Conservation (phyloP, 2,797 vertebrate genomes). For the Gephyroberyx darwinii region DNA sequence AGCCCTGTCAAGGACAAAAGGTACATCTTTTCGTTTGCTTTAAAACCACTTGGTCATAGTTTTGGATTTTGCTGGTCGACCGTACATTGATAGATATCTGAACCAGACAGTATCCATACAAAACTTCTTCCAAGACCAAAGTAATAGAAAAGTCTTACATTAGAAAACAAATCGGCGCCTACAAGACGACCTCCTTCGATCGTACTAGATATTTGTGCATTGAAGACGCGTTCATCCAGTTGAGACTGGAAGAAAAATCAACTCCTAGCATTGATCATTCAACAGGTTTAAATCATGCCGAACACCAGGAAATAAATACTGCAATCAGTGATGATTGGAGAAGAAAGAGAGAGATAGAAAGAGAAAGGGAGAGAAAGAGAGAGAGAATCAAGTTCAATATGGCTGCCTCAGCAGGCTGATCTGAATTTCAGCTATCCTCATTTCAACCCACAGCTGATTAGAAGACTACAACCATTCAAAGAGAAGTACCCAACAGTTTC, state of each 20-base stretch:
- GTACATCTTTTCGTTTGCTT: constrained; percentile 21
- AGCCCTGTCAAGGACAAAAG: constrained; percentile 31
- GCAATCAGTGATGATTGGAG: constrained; percentile 47
- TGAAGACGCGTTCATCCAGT: constrained; percentile 65
- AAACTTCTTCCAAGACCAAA: constrained; percentile 45
- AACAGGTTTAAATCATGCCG: constrained; percentile 69
- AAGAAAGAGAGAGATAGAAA: constrained; percentile 46
- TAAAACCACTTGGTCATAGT: constrained; percentile 21
- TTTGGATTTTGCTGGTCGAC: constrained; percentile 16
- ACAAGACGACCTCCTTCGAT: constrained; percentile 28
- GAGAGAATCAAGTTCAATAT: constrained; percentile 19
- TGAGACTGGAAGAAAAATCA: constrained; percentile 42
- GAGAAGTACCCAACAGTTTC: constrained; percentile 41
- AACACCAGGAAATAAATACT: constrained; percentile 67
- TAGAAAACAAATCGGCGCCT: constrained; percentile 27
- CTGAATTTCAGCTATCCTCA: constrained; percentile 43
- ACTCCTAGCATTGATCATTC: constrained; percentile 68
- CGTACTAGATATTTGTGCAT: constrained; percentile 69
- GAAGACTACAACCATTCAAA: constrained; percentile 44
- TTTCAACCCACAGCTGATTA: constrained; percentile 54
- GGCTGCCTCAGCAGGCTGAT: constrained; percentile 41
- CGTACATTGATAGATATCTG: constrained; percentile 40
- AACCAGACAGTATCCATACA: constrained; percentile 18
- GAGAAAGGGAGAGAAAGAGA: constrained; percentile 49
- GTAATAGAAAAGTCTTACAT: constrained; percentile 38